Evolutionary conservation across 2,888 invertebrate genomes (phyloP), one percentile per base, ranked within the genome.

Genomic region (Netelia melanura): DNA sequence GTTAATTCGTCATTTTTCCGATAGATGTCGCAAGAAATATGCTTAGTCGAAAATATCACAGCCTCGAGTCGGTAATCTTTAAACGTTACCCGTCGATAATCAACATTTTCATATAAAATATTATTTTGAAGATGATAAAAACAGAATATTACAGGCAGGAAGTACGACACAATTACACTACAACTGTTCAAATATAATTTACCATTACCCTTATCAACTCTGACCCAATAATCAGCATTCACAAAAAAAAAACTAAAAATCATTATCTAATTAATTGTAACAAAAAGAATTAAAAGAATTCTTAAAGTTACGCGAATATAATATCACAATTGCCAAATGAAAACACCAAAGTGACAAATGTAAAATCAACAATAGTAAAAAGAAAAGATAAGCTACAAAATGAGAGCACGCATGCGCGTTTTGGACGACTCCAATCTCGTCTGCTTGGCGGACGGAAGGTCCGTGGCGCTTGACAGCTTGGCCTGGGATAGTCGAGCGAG

Each of bases 401-500:
- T 44, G n/a, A 58, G 38, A 43, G n/a, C 8, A 71, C 85, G 85
- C 85, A 82, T 79, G 85, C 85, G 85, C 75, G 38, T 52, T 56
- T 48, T n/a, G 61, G 65, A 48, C 65, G 82, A 65, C 78, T 76
- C 56, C 48, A 62, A 79, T 80, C 68, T 83, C 83, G 83, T 85
- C 85, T 83, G 85, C 85, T 85, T 56, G 38, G 62, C 62, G 85
- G 48, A 85, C 82, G 85, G 83, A 85, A 85, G 80, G 85, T 83
- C 72, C 83, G 82, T 82, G 82, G 82, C 79, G 83, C 83, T 85
- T 77, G 85, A 82, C 83, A 85, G 80, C 82, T 85, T 82, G 85
- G 82, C 80, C 85, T 82, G 85, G 85, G 80, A 83, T 30, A 76
- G 80, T 82, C 80, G 83, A 77, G 83, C 80, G 62, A 80, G 62